A percentile compares a stretch with the other conserved stretches of the same genome.
Conservation (phyloP, 1,140 invertebrate genomes). For the Drosophila sucinea region DNA sequence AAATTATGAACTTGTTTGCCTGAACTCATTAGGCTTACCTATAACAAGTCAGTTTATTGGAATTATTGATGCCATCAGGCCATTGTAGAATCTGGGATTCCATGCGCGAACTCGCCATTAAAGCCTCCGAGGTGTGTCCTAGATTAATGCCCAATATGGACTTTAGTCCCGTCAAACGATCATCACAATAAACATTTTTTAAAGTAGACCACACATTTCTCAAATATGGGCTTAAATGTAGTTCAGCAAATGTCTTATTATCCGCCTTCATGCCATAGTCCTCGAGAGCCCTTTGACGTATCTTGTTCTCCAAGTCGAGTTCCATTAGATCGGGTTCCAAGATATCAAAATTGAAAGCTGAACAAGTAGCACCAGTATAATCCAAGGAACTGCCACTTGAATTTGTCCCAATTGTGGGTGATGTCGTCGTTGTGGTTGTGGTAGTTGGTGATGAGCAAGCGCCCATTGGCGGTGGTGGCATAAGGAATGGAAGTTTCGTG, state of each 20-base stretch:
- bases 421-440: slow-evolving; percentile 29
- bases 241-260: slow-evolving; percentile 53
- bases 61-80: slow-evolving; percentile 80
- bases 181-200: slow-evolving; percentile 67
- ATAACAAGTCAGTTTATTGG: slow-evolving; percentile 70
- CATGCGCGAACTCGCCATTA: slow-evolving; percentile 73
- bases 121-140: slow-evolving; percentile 60
- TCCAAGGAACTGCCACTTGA: slow-evolving; percentile 40
- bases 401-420: slow-evolving; percentile 49
- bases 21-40: slow-evolving; percentile 32
- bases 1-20: neutral
- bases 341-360: slow-evolving; percentile 65
- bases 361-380: slow-evolving; percentile 30
- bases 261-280: slow-evolving; percentile 72
- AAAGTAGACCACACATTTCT: slow-evolving; percentile 73
- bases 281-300: slow-evolving; percentile 65
- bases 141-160: slow-evolving; percentile 86
- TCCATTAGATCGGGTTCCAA: slow-evolving; percentile 66
- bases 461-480: slow-evolving; percentile 36
- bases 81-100: slow-evolving; percentile 74
- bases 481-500: slow-evolving; percentile 68
- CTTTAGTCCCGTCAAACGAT: slow-evolving; percentile 68
- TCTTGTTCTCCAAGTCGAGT: slow-evolving; percentile 69
- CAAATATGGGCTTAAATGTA: slow-evolving; percentile 58
- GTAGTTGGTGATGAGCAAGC: slow-evolving; percentile 33